A percentile compares a stretch with the other conserved stretches of the same genome.
These are phyloP conservation scores for Aradophagus sp. DNA, from an alignment of 1,140 invertebrate species.

Conservation along the genomic window DNA sequence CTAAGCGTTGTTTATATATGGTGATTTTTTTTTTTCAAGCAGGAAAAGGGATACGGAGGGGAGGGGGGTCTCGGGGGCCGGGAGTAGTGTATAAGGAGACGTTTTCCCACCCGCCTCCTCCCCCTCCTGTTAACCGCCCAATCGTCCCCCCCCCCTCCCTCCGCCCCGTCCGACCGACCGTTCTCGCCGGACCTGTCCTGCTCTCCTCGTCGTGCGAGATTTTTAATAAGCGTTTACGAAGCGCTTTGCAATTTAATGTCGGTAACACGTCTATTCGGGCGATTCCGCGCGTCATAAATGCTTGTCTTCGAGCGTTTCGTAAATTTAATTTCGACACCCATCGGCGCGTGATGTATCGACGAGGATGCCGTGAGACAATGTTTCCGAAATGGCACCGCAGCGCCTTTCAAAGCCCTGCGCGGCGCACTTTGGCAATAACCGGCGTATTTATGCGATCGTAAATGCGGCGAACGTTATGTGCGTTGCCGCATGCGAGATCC, in stretches of 20 bases:
- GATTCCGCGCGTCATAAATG: conserved; percentile 40
- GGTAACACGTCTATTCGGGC: conserved; percentile 19
- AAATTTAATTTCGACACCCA: conserved; percentile 56
- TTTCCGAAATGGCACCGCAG: conserved; percentile 37
- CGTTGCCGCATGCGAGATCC: no score
- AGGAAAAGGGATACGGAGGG: no score
- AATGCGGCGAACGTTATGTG: conserved; percentile 41
- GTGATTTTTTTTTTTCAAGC: no score
- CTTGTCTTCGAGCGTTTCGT: conserved; percentile 35
- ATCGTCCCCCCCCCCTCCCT: no score
- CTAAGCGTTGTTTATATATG: no score
- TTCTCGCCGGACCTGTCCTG: no score
- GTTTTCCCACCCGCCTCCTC: no score
- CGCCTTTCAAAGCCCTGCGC: conserved; percentile 24
- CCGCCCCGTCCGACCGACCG: no score
- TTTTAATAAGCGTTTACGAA: conserved; percentile 38
- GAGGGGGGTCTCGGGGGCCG: no score
- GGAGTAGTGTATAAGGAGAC: no score
- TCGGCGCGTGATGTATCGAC: conserved; percentile 42
- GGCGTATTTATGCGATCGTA: conserved; percentile 55
- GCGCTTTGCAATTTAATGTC: conserved; percentile 28
- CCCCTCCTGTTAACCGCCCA: no score
- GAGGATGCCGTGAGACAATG: conserved; percentile 45
- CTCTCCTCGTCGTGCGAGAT: no score
- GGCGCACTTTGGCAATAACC: conserved; percentile 29